Evolutionary conservation across 2,797 vertebrate genomes (phyloP).

Genomic region (Oreochromis mossambicus): DNA sequence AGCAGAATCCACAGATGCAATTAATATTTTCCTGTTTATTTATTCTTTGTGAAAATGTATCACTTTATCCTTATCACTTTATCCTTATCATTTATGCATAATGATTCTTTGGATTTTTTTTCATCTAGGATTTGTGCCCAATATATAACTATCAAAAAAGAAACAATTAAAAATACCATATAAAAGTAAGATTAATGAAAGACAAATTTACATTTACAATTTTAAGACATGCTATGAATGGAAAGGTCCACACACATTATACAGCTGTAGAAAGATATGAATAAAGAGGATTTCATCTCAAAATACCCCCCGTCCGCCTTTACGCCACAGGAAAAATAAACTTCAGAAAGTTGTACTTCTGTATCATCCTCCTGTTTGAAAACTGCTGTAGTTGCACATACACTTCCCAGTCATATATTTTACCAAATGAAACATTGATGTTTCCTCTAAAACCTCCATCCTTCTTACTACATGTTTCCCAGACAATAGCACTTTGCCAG

Average conservation of each 20-base stretch:
- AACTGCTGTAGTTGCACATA: slow-evolving; percentile 69
- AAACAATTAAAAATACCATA: not conserved
- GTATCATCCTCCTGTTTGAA: slow-evolving; percentile 44
- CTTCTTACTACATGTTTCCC: slow-evolving; percentile 90
- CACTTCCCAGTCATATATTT: slow-evolving; percentile 85
- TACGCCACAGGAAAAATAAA: not conserved
- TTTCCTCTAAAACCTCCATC: slow-evolving; percentile 92
- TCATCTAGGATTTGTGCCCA: not conserved
- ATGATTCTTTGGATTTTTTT: not conserved
- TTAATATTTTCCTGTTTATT: not conserved
- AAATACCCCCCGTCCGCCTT: not conserved
- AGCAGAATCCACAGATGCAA: not conserved
- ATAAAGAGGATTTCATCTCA: not conserved
- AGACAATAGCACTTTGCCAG: slow-evolving; percentile 98
- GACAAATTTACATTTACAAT: not conserved
- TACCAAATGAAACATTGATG: slow-evolving; percentile 99
- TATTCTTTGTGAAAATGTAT: not conserved
- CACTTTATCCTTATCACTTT: not conserved
- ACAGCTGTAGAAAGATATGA: not conserved
- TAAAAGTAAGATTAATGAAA: not conserved
- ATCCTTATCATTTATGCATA: not conserved
- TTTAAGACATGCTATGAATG: not conserved
- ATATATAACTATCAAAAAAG: not conserved
- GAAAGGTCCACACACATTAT: not conserved
- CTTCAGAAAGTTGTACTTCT: slow-evolving; percentile 49